phyloP scores from a whole-genome alignment of 30 jellyfish, hydroid and myxozoan species.

The Aurelia sp. region DNA sequence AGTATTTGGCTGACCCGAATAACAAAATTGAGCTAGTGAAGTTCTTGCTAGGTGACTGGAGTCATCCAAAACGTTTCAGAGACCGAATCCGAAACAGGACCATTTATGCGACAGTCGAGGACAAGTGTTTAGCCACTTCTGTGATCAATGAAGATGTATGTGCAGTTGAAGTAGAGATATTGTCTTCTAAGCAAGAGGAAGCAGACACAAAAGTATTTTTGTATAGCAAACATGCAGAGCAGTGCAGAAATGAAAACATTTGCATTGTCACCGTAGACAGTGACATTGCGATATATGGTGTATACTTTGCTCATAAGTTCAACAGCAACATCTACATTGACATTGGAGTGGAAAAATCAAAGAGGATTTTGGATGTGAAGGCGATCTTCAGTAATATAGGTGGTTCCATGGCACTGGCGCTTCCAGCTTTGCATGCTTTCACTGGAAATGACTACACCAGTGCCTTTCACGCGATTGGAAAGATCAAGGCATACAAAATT shows the following conservation, averaged over 20 bases:
- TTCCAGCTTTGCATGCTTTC: too few species aligned
- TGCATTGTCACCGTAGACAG: slow-evolving; percentile 61
- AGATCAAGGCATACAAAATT: too few species aligned
- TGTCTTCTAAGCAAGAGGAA: too few species aligned
- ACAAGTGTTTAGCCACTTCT: slow-evolving; percentile 18
- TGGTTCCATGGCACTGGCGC: too few species aligned
- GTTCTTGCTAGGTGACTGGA: slow-evolving; percentile 33
- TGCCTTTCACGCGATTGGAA: too few species aligned
- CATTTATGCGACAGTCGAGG: slow-evolving; percentile 45
- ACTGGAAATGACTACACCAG: too few species aligned
- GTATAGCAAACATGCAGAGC: slow-evolving; percentile 31
- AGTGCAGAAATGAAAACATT: slow-evolving; percentile 4
- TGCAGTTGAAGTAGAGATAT: too few species aligned
- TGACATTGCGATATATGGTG: slow-evolving; percentile 26
- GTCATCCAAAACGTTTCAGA: slow-evolving; percentile 17
- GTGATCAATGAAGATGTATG: slow-evolving; percentile 21
- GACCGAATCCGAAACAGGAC: slow-evolving; percentile 37
- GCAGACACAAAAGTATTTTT: slow-evolving; percentile 47
- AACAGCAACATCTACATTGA: slow-evolving; percentile 13
- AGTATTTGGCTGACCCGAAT: slow-evolving; percentile 22
- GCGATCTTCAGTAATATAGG: neutral
- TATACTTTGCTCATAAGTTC: slow-evolving; percentile 26
- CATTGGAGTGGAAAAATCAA: slow-evolving; percentile 16
- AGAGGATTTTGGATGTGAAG: slow-evolving; percentile 39
- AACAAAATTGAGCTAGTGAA: slow-evolving; percentile 40